Base-by-base conservation (phyloP, 2,888 invertebrate genomes). In the Selenia dentaria region DNA sequence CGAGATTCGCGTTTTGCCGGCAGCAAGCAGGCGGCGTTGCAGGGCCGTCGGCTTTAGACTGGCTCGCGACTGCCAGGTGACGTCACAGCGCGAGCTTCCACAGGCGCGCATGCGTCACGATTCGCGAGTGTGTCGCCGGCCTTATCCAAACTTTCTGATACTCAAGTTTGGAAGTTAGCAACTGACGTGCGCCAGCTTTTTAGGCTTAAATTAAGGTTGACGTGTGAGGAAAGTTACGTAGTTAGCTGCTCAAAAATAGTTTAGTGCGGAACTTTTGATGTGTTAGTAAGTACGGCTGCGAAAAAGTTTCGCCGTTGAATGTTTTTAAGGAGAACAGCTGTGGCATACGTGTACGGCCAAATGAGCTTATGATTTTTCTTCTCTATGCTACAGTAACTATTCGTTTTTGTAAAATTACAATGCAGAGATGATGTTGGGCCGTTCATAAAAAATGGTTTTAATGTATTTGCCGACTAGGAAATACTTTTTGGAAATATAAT, bases 21-120 rank as follows among this genome's bases (percentile, higher is more conserved):
- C 63, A 67, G 63, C 64, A 68, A 68, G 62, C 73, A 66, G 65
- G 72, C 64, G 69, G 61, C 69, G 65, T 67, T 65, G 67, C 68
- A 67, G 36, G 46, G 67, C 66, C 56, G 66, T 53, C 64, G 68
- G 67, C 65, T 65, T 48, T 60, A 63, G 67, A 78, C 79, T 75
- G 79, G 60, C 68, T 18, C 62, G 48, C 55, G 59, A 54, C 54
- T 48, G 42, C 55, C 62, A 58, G 53, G 74, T 71, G 78, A 74
- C 79, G 80, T 74, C 79, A 73, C 62, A 61, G 59, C 54, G 22
- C 40, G 66, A 61, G 63, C 59, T 45, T 28, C 49, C 34, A 42
- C 29, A 32, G 36, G 24, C 24, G 63, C 69, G 67, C 70, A 67
- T 67, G 70, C 70, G 70, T 51, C 1, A 10, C 26, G 9, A 22